Evolutionary conservation across 2,888 invertebrate species (phyloP), one percentile per base, ranked within the genome.

Genomic region (Hecatera dysodea): DNA sequence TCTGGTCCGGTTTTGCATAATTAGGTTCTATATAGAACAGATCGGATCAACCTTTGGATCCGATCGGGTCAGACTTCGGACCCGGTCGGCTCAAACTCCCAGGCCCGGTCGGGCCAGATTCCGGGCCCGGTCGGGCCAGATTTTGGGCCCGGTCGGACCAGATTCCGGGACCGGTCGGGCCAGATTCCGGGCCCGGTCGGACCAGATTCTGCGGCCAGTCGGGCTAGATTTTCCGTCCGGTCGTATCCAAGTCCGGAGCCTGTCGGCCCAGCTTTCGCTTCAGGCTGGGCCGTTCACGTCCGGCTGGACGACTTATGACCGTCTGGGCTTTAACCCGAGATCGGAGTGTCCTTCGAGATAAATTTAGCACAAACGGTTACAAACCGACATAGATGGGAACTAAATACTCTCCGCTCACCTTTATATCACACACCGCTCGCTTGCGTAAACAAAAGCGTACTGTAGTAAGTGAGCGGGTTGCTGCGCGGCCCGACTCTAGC

Each of bases 261-360:
- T 7, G 33, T 22, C 33, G 33, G n/a, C n/a, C 33, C 33, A 7
- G 7, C n/a, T n/a, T 33, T 55, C 33, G 33, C 22, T 22, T 5
- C 56, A n/a, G 29, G 33, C n/a, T n/a, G 33, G 19, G n/a, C n/a
- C 33, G 11, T 33, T 33, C 55, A 55, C 33, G 15, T 48, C 1
- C 5, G 3, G 22, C n/a, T 22, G 33, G n/a, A 33, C 33, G n/a
- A n/a, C 33, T 33, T 6, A n/a, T n/a, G n/a, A 55, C 33, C 19
- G 29, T n/a, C 33, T 36, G 33, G 33, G 55, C n/a, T 56, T n/a
- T n/a, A n/a, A 56, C 56, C 56, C 56, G 56, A 56, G 56, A 56
- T n/a, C 55, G 55, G 55, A 33, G 55, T 55, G 33, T 57, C 9
- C 22, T 57, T 39, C 8, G 1, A 56, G 9, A n/a, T n/a, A n/a